Evolutionary conservation across 2,888 invertebrate species (phyloP).

Genomic region (Philereme vetulata): DNA sequence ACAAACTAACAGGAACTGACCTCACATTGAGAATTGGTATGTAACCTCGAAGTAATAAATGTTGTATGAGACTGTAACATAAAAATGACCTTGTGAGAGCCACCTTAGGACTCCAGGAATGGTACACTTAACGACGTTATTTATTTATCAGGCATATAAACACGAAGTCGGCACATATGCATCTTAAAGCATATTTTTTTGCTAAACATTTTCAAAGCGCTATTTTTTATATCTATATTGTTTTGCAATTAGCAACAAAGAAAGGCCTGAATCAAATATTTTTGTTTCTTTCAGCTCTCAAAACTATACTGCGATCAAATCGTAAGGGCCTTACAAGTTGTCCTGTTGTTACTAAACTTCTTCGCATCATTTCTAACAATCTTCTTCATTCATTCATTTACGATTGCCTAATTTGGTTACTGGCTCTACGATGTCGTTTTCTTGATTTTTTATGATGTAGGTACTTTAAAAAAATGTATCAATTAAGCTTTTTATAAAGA

Average conservation of each 20-base stretch:
- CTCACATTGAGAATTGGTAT: no score
- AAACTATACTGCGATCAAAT: constrained; percentile 80
- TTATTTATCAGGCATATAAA: no score
- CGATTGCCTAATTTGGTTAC: constrained; percentile 28
- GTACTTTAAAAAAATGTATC: neutral
- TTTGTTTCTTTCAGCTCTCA: constrained; percentile 77
- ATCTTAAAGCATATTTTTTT: no score
- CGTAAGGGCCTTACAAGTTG: constrained; percentile 69
- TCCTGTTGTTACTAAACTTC: constrained; percentile 52
- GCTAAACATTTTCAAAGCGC: no score
- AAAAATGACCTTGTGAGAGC: no score
- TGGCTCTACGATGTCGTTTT: neutral
- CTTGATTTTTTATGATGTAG: neutral
- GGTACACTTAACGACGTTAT: no score
- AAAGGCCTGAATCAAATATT: constrained; percentile 27
- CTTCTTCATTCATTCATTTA: constrained; percentile 35
- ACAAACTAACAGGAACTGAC: no score
- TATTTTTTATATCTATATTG: no score
- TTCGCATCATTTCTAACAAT: constrained; percentile 45
- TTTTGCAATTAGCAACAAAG: constrained; percentile 25
- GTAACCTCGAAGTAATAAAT: no score
- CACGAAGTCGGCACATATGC: no score
- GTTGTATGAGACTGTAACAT: no score
- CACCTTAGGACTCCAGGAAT: no score
- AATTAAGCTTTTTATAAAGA: neutral